phyloP scores from a whole-genome alignment of 2,888 invertebrate genomes.

The Gandaritis pyraliata region DNA sequence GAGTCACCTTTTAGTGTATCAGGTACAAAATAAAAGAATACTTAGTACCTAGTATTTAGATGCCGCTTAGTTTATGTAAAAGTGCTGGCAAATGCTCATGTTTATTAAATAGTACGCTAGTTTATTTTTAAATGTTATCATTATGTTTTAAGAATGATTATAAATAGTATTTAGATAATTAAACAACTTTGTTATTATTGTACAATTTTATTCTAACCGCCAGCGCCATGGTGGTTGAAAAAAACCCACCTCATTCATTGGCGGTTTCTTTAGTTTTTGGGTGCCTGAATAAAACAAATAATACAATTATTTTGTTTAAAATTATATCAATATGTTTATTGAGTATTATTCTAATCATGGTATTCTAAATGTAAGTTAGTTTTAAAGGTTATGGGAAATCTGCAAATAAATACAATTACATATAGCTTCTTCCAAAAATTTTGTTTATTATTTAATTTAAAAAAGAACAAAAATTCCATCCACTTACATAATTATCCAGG shows the following conservation, averaged over 20 bases:
- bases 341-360: slow-evolving; percentile 12
- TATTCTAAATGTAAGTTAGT: slow-evolving; percentile 6
- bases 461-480: background rate
- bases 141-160: background rate
- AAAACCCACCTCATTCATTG: background rate
- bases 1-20: background rate
- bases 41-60: background rate
- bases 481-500: background rate
- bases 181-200: background rate
- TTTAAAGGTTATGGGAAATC: slow-evolving; percentile 19
- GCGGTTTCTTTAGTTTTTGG: background rate
- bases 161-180: too few species aligned
- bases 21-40: slow-evolving; percentile 1
- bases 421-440: slow-evolving; percentile 5
- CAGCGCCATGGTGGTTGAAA: background rate
- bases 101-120: slow-evolving; percentile 1
- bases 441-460: slow-evolving; percentile 1
- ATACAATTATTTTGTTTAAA: background rate
- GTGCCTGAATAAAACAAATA: slow-evolving; percentile 1
- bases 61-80: slow-evolving; percentile 4
- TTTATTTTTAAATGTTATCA: slow-evolving; percentile 1
- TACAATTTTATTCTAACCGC: background rate
- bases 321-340: background rate
- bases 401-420: slow-evolving; percentile 10
- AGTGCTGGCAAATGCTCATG: slow-evolving; percentile 14